phyloP scores from a whole-genome alignment of 2,888 invertebrate genomes.

The Hypomecis punctinalis region DNA sequence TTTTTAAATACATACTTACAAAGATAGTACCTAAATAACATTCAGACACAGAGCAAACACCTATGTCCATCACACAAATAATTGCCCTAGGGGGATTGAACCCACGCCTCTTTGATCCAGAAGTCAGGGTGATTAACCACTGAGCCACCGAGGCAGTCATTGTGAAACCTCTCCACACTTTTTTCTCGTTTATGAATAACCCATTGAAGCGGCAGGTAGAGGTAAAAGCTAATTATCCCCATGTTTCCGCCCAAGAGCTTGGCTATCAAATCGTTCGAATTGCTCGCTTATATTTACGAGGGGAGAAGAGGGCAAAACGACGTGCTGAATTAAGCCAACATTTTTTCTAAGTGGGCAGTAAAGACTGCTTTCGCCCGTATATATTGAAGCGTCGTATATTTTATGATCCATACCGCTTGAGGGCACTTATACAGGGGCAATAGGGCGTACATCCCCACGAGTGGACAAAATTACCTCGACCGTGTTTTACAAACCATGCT shows the following conservation, averaged over 20 bases:
- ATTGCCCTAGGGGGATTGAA: too few species aligned
- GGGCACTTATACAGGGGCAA: slow-evolving; percentile 64
- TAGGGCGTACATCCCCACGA: slow-evolving; percentile 70
- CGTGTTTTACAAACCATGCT: slow-evolving; percentile 61
- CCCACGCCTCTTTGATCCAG: too few species aligned
- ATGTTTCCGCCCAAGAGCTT: slow-evolving; percentile 64
- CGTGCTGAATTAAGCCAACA: slow-evolving; percentile 81
- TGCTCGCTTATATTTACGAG: slow-evolving; percentile 73
- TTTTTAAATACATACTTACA: too few species aligned
- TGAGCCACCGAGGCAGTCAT: too few species aligned
- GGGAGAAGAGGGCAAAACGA: slow-evolving; percentile 64
- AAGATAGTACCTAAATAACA: too few species aligned
- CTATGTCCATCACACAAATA: too few species aligned
- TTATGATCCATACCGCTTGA: slow-evolving; percentile 78
- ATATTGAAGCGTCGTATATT: slow-evolving; percentile 81
- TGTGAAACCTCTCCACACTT: slow-evolving; percentile 12
- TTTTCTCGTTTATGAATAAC: slow-evolving; percentile 37
- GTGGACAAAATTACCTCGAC: slow-evolving; percentile 75
- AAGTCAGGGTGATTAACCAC: too few species aligned
- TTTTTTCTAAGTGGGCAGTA: slow-evolving; percentile 83
- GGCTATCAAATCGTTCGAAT: slow-evolving; percentile 75
- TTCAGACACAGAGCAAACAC: too few species aligned
- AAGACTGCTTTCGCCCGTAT: slow-evolving; percentile 74
- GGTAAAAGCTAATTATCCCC: slow-evolving; percentile 71
- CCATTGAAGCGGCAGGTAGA: slow-evolving; percentile 43